Percentiles rank a stretch among this genome's conserved stretches.
phyloP scores from a whole-genome alignment of 2,888 invertebrate genomes.

The Mesodorylaimus sp. region DNA sequence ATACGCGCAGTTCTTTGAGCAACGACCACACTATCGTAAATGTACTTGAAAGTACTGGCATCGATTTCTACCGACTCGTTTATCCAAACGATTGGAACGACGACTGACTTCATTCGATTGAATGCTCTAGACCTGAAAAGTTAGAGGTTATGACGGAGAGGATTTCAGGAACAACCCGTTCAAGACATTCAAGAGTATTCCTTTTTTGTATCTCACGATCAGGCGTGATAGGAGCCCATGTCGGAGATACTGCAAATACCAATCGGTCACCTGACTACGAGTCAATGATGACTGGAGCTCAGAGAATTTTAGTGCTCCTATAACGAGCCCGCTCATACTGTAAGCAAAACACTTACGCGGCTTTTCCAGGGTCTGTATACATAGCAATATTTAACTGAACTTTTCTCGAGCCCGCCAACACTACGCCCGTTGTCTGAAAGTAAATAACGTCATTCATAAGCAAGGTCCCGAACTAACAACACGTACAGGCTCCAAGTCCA shows the following conservation, averaged over 20 bases:
- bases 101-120: background rate
- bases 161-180: background rate
- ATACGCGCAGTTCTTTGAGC: too few species aligned
- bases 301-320: too few species aligned
- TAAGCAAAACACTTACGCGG: too few species aligned
- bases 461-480: background rate
- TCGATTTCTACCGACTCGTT: slow-evolving; percentile 1
- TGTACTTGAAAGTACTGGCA: background rate
- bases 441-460: background rate
- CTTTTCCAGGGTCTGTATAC: too few species aligned
- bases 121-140: background rate
- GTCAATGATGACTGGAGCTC: too few species aligned
- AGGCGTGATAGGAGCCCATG: too few species aligned
- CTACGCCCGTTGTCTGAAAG: background rate
- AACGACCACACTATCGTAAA: background rate
- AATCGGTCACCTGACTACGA: background rate
- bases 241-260: too few species aligned
- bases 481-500: background rate
- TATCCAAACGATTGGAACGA: background rate
- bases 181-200: background rate
- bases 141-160: background rate
- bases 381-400: slow-evolving; percentile 1
- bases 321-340: too few species aligned
- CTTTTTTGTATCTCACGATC: background rate
- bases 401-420: background rate